Evolutionary conservation across 2,888 invertebrate species (phyloP).

Genomic region (Leptopilina syphax): DNA sequence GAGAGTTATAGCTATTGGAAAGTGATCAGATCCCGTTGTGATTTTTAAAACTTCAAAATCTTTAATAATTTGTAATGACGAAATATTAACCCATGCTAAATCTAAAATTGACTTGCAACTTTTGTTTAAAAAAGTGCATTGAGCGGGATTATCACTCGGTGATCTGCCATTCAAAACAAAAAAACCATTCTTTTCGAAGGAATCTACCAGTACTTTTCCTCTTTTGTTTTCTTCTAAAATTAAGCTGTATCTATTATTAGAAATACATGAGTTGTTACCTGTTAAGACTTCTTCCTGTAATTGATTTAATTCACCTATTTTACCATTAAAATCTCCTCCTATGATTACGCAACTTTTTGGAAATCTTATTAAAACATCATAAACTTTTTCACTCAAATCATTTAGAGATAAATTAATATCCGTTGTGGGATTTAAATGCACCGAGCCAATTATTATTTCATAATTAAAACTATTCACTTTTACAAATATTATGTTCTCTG

Average conservation of each 20-base stretch:
- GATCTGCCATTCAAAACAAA: slow-evolving; percentile 24
- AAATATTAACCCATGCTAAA: neutral
- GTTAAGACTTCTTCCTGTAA: neutral
- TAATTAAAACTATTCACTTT: neutral
- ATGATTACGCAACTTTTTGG: neutral
- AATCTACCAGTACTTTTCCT: slow-evolving; percentile 2
- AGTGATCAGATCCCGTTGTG: neutral
- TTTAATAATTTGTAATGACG: neutral
- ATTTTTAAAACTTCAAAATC: slow-evolving; percentile 27
- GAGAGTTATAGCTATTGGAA: slow-evolving; percentile 1
- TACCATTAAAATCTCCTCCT: slow-evolving; percentile 16
- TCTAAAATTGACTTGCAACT: neutral
- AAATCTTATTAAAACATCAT: neutral
- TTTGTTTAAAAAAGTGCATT: neutral
- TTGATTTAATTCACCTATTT: neutral
- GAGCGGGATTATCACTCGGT: neutral
- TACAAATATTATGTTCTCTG: neutral
- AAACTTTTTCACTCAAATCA: neutral
- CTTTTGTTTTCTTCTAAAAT: neutral
- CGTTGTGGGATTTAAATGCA: neutral
- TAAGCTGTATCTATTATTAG: neutral
- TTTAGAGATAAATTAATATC: neutral
- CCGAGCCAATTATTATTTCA: neutral
- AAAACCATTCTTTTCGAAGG: slow-evolving; percentile 6
- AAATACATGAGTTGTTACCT: neutral